Evolutionary conservation across 2,113 vertebrate genomes (phyloP).

Genomic region (Montifringilla adamsi): DNA sequence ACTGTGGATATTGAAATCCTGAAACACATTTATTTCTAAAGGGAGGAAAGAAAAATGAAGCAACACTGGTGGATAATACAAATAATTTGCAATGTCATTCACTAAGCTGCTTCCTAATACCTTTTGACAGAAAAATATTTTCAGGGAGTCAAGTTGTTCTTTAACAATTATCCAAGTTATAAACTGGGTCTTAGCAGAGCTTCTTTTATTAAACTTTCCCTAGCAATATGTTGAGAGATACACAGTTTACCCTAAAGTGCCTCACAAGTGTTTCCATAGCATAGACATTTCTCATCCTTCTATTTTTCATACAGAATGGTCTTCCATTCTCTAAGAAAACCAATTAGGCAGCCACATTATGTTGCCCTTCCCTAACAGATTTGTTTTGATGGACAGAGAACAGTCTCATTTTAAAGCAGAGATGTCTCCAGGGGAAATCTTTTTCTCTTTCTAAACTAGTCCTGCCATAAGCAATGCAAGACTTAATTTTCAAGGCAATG

Average conservation of each 20-base stretch:
- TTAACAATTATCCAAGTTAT: not conserved
- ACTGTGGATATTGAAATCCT: not conserved
- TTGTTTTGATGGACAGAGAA: not conserved
- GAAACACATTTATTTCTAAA: not conserved
- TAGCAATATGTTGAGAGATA: not conserved
- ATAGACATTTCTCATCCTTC: not conserved
- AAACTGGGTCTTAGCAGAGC: not conserved
- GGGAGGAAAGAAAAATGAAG: not conserved
- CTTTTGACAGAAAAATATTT: not conserved
- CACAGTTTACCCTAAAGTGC: not conserved
- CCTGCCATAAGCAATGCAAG: not conserved
- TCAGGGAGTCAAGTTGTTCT: not conserved
- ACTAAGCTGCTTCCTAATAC: not conserved
- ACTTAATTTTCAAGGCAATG: constrained; percentile 14
- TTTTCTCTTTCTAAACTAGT: not conserved
- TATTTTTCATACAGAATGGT: not conserved
- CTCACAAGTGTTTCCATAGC: not conserved
- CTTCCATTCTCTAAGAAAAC: not conserved
- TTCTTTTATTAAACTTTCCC: not conserved
- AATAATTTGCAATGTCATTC: not conserved
- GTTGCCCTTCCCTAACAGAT: not conserved
- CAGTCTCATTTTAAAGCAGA: not conserved
- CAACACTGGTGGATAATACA: not conserved
- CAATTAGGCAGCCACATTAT: not conserved
- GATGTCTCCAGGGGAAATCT: not conserved